A percentile compares a stretch with the other conserved stretches of the same genome.
phyloP scores from a whole-genome alignment of 2,888 invertebrate species.

The Zaprionus obscuricornis region DNA sequence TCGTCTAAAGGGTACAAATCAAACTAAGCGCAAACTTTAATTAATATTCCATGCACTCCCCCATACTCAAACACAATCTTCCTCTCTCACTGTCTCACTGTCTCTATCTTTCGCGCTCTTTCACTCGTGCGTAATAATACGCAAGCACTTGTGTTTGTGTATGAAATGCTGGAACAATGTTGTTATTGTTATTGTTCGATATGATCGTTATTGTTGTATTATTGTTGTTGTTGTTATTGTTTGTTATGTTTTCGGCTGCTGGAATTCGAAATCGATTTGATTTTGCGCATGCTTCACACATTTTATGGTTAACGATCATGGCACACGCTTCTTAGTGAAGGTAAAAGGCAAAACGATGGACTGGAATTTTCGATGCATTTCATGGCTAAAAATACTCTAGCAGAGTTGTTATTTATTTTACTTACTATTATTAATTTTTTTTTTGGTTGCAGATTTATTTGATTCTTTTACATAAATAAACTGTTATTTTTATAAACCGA shows the following conservation, averaged over 20 bases:
- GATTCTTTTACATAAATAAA: too few species aligned
- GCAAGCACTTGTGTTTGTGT: conserved; percentile 30
- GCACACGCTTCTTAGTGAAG: conserved; percentile 49
- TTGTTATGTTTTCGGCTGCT: conserved; percentile 25
- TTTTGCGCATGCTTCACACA: conserved; percentile 49
- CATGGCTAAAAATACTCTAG: conserved; percentile 25
- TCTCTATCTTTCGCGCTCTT: conserved; percentile 3
- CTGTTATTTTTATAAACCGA: too few species aligned
- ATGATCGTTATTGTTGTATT: conserved; percentile 38
- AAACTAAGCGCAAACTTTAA: conserved; percentile 74
- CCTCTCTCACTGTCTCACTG: background rate
- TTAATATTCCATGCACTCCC: conserved; percentile 79
- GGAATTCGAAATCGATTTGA: conserved; percentile 37
- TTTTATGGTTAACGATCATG: conserved; percentile 36
- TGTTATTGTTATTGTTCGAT: conserved; percentile 51
- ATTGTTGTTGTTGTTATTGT: conserved; percentile 17
- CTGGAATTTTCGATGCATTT: conserved; percentile 26
- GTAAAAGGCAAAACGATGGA: conserved; percentile 24
- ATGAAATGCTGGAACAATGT: conserved; percentile 49
- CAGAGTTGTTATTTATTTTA: too few species aligned
- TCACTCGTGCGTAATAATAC: background rate
- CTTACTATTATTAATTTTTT: too few species aligned
- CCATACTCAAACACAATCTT: conserved; percentile 16
- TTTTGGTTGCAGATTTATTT: background rate
- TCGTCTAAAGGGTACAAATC: conserved; percentile 59